Percentiles rank a stretch among this genome's conserved stretches.
Conservation (phyloP, 92 coral and sea anemone genomes). For the Chrysogorgia sp. region DNA sequence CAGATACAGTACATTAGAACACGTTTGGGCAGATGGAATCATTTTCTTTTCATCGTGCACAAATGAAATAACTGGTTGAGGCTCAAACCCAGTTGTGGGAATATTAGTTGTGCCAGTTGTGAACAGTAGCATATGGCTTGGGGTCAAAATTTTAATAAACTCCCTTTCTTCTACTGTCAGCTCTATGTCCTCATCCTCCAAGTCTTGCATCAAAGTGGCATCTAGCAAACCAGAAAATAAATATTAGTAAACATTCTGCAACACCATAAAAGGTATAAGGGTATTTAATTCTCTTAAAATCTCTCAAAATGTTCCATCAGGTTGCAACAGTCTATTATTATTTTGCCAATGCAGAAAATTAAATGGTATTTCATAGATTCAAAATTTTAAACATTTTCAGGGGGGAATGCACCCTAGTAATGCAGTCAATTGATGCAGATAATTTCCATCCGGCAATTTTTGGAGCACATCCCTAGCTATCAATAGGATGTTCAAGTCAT, state of each 20-base stretch:
- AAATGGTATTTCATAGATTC: too few relatives aligned
- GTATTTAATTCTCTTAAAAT: not conserved
- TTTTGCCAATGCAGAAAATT: too few relatives aligned
- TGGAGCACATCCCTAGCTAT: too few relatives aligned
- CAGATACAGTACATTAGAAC: conserved; percentile 51
- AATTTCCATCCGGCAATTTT: too few relatives aligned
- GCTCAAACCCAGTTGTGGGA: conserved; percentile 61
- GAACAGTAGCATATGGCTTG: conserved; percentile 63
- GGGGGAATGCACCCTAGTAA: too few relatives aligned
- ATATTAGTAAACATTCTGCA: not conserved
- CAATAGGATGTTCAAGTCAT: too few relatives aligned
- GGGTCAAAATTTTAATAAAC: conserved; percentile 45
- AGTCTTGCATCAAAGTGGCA: conserved; percentile 58
- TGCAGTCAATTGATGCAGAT: too few relatives aligned
- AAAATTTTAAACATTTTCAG: too few relatives aligned
- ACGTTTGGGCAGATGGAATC: conserved; percentile 65
- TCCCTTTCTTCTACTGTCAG: conserved; percentile 53
- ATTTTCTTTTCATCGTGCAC: conserved; percentile 63
- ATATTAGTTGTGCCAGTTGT: conserved; percentile 54
- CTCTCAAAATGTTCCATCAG: too few relatives aligned
- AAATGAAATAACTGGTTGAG: conserved; percentile 56
- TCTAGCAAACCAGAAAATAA: conserved; percentile 34
- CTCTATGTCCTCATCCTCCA: conserved; percentile 50
- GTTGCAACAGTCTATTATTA: too few relatives aligned
- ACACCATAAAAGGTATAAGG: not conserved